Evolutionary conservation across 2,888 invertebrate genomes (phyloP), one percentile per base, ranked within the genome.

Genomic region (Hydrotaea diabolus): DNA sequence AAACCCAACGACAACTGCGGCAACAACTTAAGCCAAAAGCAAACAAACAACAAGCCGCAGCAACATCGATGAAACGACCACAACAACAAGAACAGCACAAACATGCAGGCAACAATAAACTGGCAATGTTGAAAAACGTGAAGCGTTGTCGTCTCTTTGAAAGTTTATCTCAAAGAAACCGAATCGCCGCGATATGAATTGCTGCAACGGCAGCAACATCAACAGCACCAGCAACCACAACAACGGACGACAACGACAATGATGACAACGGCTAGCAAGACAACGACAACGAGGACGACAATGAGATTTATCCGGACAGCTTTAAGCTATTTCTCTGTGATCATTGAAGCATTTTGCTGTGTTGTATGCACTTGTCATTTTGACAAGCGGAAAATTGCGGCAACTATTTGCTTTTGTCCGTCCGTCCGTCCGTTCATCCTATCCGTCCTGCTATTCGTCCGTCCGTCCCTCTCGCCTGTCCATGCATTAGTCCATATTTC

Each of bases 341-440:
- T 76, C 78, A 77, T 31, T 79, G 73, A 79, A 79, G 82, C 82
- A 62, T 82, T n/a, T 77, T 82, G 43, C 23, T 7, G 31, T 31
- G 31, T 31, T 76, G 46, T 75, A 66, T 82, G 85, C 82, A 82
- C 85, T 85, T 85, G 85, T 85, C 85, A 85, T 85, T 82, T 79
- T 82, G 85, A 85, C 79, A 82, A 82, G 85, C 85, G 77, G 85
- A 85, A 85, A 85, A 85, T 85, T 66, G 72, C 75, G 55, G 62
- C 75, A 55, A 64, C 53, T 74, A 59, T 69, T 71, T 77, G 7
- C 59, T 55, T 81, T 26, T 76, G n/a, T 64, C 31, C 26, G 72
- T 49, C 57, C 36, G 36, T 66, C 23, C 49, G 36, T 23, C 19
- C 39, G 46, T 31, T 15, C 80, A 66, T 73, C 64, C 21, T n/a